A percentile compares a stretch with the other conserved stretches of the same genome.
These are phyloP conservation scores for Amphiprion percula DNA, from an alignment of 2,113 vertebrate genomes.

Conservation along the genomic window DNA sequence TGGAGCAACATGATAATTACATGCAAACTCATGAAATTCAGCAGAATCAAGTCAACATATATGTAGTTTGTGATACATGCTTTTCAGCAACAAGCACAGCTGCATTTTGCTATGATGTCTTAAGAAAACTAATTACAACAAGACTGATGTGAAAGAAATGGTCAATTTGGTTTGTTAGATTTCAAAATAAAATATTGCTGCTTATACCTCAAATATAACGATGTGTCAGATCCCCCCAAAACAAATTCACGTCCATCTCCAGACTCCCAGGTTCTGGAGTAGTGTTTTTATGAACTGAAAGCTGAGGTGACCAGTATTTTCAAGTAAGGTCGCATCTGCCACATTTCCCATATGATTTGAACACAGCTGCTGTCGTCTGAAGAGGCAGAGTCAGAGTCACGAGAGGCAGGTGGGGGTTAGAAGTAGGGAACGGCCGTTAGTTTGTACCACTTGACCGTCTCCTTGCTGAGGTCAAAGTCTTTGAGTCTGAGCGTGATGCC, in stretches of 20 bases:
- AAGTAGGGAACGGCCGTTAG: slow-evolving; percentile 91
- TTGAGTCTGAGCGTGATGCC: slow-evolving; percentile 93
- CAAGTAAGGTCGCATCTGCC: slow-evolving; percentile 35
- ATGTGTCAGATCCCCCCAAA: slow-evolving; percentile 4
- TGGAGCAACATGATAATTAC: not conserved
- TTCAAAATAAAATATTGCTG: slow-evolving; percentile 21
- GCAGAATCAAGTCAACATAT: not conserved
- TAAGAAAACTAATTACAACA: slow-evolving; percentile 9
- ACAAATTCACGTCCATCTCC: not conserved
- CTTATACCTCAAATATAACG: slow-evolving; percentile 13
- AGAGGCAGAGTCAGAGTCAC: slow-evolving; percentile 7
- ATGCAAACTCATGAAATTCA: not conserved
- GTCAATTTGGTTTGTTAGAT: slow-evolving; percentile 31
- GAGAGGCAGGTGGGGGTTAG: slow-evolving; percentile 69
- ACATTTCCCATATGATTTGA: slow-evolving; percentile 47
- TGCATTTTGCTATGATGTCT: not conserved
- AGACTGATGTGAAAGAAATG: slow-evolving; percentile 4
- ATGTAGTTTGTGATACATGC: slow-evolving; percentile 6
- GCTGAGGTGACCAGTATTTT: slow-evolving; percentile 47
- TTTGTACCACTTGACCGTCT: slow-evolving; percentile 97
- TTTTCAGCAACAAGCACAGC: slow-evolving; percentile 18
- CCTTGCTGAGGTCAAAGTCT: slow-evolving; percentile 96
- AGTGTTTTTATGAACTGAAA: slow-evolving; percentile 11
- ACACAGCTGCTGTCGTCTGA: slow-evolving; percentile 28
- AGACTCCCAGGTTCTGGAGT: not conserved